These are phyloP conservation scores for Pinna nobilis DNA, from an alignment of 1,140 invertebrate species.

Conservation along the genomic window DNA sequence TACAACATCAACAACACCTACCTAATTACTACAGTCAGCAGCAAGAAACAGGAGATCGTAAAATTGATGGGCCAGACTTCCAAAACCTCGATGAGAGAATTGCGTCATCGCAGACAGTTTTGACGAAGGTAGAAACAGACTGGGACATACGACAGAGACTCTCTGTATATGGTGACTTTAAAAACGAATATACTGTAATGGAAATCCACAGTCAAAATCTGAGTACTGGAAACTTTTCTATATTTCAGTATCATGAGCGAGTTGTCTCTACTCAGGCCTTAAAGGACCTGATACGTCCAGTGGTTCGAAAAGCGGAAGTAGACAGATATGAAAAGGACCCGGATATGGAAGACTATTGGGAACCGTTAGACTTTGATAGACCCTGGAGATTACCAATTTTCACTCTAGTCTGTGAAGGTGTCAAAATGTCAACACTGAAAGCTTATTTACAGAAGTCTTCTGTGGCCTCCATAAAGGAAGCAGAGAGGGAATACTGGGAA, in stretches of 20 bases:
- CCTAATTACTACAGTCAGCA: background rate
- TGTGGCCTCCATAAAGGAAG: background rate
- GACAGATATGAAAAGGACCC: slow-evolving; percentile 7
- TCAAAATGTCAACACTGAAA: slow-evolving; percentile 10
- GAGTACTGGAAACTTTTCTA: background rate
- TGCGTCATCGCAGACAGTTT: background rate
- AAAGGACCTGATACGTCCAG: slow-evolving; percentile 13
- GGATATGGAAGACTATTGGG: background rate
- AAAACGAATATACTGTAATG: background rate
- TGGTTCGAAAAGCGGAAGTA: background rate
- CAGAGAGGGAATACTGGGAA: background rate
- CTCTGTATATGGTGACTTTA: background rate
- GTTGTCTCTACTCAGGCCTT: slow-evolving; percentile 12
- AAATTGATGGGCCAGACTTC: background rate
- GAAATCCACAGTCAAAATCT: slow-evolving; percentile 2
- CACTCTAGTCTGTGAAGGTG: background rate
- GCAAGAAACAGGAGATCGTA: too few species aligned
- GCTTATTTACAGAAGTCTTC: slow-evolving; percentile 4
- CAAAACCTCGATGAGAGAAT: background rate
- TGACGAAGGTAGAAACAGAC: slow-evolving; percentile 1
- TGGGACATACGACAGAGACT: background rate
- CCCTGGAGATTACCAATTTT: background rate
- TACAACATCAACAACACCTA: background rate
- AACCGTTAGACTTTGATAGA: background rate
- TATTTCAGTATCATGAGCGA: slow-evolving; percentile 9